These are phyloP conservation scores for Leptobrachium ailaonicum DNA, from an alignment of 2,113 vertebrate species.

Conservation along the genomic window DNA sequence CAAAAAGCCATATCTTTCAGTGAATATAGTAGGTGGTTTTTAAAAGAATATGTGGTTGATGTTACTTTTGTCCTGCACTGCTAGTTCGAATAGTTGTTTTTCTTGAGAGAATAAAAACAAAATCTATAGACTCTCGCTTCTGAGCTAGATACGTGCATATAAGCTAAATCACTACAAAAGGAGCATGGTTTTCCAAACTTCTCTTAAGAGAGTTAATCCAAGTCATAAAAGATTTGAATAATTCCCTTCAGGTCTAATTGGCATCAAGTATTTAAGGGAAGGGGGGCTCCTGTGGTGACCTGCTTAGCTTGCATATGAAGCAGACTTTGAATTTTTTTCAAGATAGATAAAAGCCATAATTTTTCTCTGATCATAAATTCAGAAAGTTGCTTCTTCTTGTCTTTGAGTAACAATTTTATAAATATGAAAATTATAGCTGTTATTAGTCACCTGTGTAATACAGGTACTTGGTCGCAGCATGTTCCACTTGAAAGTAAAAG, in stretches of 20 bases:
- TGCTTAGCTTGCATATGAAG: slow-evolving; percentile 12
- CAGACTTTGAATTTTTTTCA: slow-evolving; percentile 31
- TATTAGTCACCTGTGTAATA: too few relatives aligned
- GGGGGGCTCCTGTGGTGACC: slow-evolving; percentile 9
- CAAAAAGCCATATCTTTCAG: too few relatives aligned
- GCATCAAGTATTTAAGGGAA: slow-evolving; percentile 9
- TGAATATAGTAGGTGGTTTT: too few relatives aligned
- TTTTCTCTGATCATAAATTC: slow-evolving; percentile 43
- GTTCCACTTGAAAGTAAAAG: too few relatives aligned
- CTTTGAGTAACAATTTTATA: slow-evolving; percentile 35
- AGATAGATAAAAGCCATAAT: slow-evolving; percentile 30
- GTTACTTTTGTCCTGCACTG: too few relatives aligned
- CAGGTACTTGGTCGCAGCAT: too few relatives aligned
- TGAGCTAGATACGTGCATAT: too few relatives aligned
- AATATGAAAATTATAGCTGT: slow-evolving; percentile 3
- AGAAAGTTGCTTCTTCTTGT: slow-evolving; percentile 32
- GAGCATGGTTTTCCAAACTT: not conserved
- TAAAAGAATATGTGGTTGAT: too few relatives aligned
- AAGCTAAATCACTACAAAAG: not conserved
- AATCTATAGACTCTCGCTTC: too few relatives aligned
- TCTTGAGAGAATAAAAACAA: too few relatives aligned
- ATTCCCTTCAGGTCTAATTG: slow-evolving; percentile 33
- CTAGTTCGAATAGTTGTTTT: too few relatives aligned
- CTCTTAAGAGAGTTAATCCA: not conserved
- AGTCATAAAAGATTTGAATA: not conserved